Conservation (phyloP, 2,888 invertebrate genomes). For the Aethes cnicana region DNA sequence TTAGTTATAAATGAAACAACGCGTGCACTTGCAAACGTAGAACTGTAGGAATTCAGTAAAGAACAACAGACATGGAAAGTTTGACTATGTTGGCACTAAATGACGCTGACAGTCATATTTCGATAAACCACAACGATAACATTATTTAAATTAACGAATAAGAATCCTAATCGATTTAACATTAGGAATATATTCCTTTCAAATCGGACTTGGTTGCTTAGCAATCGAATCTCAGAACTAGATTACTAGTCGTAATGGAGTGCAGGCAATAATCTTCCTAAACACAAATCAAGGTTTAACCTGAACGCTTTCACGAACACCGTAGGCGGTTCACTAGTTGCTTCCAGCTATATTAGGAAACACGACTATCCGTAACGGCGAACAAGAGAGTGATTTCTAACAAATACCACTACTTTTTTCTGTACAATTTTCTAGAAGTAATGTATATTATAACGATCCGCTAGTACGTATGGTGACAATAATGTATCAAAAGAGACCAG, state of each 20-base stretch:
- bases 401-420: too few relatives aligned
- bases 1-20: too few relatives aligned
- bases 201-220: slow-evolving; percentile 35
- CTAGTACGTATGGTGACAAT: too few relatives aligned
- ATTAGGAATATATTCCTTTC: slow-evolving; percentile 26
- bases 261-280: slow-evolving; percentile 71
- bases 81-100: too few relatives aligned
- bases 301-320: slow-evolving; percentile 71
- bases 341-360: slow-evolving; percentile 64
- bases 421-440: too few relatives aligned
- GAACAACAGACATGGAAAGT: too few relatives aligned
- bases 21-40: too few relatives aligned
- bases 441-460: too few relatives aligned
- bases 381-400: too few relatives aligned
- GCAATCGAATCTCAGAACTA: slow-evolving; percentile 55
- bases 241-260: slow-evolving; percentile 67
- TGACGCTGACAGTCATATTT: too few relatives aligned
- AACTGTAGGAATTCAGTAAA: too few relatives aligned
- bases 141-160: slow-evolving; percentile 18
- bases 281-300: slow-evolving; percentile 80
- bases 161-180: slow-evolving; percentile 17
- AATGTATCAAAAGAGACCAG: too few relatives aligned
- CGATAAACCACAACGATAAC: slow-evolving; percentile 5
- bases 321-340: slow-evolving; percentile 72
- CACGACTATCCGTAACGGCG: slow-evolving; percentile 38